Percentiles rank a stretch among this genome's conserved stretches.
Conservation (phyloP, 2,113 vertebrate genomes). For the Ondatra zibethicus region DNA sequence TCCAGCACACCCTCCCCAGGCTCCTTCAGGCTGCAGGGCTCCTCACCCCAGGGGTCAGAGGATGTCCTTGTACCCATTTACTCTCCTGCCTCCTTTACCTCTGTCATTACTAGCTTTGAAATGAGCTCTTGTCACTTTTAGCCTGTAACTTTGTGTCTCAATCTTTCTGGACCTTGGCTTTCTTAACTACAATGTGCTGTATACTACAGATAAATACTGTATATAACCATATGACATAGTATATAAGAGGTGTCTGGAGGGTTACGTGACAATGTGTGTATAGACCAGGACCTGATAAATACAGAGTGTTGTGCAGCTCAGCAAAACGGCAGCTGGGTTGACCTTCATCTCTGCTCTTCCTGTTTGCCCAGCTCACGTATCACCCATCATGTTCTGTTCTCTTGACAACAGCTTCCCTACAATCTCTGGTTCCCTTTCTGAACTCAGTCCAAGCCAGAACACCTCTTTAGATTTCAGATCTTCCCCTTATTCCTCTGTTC, state of each 20-base stretch:
- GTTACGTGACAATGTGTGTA: background rate
- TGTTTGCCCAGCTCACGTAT: background rate
- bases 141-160: background rate
- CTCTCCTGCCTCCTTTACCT: background rate
- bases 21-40: background rate
- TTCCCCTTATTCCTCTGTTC: background rate
- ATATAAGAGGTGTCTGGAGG: background rate
- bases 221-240: background rate
- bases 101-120: too few relatives aligned
- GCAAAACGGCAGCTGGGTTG: background rate
- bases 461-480: background rate
- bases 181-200: background rate
- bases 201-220: background rate
- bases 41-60: background rate
- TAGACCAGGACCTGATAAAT: background rate
- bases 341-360: background rate
- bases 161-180: background rate
- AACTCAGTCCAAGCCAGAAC: background rate
- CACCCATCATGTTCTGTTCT: background rate
- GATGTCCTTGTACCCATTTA: background rate
- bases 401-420: background rate
- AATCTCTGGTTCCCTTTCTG: background rate
- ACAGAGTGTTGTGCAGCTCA: background rate
- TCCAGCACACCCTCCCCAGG: background rate
- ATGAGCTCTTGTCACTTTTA: background rate